These are phyloP conservation scores for Pseudolycoriella hygida DNA, from an alignment of 2,888 invertebrate genomes.

Conservation along the genomic window DNA sequence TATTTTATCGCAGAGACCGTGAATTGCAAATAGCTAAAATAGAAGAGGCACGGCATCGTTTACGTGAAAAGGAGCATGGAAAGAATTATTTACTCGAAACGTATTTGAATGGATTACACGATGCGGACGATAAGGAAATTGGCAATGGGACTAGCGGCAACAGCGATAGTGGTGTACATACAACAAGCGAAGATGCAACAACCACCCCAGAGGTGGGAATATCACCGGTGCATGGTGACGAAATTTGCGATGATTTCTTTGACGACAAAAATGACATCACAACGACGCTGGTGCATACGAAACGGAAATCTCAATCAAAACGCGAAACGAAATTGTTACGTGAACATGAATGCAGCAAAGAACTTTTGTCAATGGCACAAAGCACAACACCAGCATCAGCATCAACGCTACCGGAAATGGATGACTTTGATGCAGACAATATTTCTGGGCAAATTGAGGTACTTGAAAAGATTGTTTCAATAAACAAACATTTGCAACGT, in stretches of 20 bases:
- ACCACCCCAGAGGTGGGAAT: slow-evolving; percentile 22
- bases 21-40: slow-evolving; percentile 62
- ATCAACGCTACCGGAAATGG: neutral
- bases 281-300: neutral
- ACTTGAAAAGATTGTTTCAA: slow-evolving; percentile 50
- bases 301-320: slow-evolving; percentile 21
- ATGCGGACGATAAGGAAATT: slow-evolving; percentile 24
- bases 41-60: slow-evolving; percentile 60
- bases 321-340: slow-evolving; percentile 34
- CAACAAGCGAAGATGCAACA: slow-evolving; percentile 38
- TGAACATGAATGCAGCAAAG: slow-evolving; percentile 37
- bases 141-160: slow-evolving; percentile 27
- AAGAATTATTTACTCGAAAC: slow-evolving; percentile 65
- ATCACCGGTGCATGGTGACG: slow-evolving; percentile 9
- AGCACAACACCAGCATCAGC: slow-evolving; percentile 21
- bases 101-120: slow-evolving; percentile 42
- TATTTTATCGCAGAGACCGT: slow-evolving; percentile 35
- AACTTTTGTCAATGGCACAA: slow-evolving; percentile 16
- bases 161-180: slow-evolving; percentile 50
- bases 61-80: slow-evolving; percentile 53
- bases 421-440: slow-evolving; percentile 36
- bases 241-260: slow-evolving; percentile 5
- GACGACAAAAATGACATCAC: neutral
- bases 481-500: slow-evolving; percentile 53
- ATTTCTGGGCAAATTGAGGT: slow-evolving; percentile 48